Evolutionary conservation across 2,888 invertebrate genomes (phyloP).

Genomic region (Amphiduros pacificus): DNA sequence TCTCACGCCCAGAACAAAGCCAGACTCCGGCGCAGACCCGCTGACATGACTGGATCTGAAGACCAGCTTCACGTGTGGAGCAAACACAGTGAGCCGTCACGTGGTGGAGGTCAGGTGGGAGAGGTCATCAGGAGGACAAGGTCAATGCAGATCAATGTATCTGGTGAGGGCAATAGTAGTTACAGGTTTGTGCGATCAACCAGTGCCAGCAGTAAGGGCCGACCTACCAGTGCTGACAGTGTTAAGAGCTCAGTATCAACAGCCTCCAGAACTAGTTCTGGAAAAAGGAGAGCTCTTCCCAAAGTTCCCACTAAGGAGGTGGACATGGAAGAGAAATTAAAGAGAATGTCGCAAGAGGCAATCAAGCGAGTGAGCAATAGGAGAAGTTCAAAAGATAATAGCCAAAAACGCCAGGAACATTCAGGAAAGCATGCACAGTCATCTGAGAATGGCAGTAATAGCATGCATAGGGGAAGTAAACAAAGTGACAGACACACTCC

Average conservation of each 20-base stretch:
- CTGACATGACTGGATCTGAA: slow-evolving; percentile 8
- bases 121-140: background rate
- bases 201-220: no score
- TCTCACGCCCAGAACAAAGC: slow-evolving; percentile 3
- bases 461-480: no score
- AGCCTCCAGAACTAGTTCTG: background rate
- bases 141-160: background rate
- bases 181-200: no score
- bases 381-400: background rate
- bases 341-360: slow-evolving; percentile 7
- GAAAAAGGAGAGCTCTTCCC: slow-evolving; percentile 8
- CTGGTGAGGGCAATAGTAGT: no score
- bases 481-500: no score
- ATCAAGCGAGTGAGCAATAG: background rate
- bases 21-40: background rate
- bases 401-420: background rate
- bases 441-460: no score
- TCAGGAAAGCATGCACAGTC: no score
- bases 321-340: slow-evolving; percentile 11
- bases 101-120: no score
- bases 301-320: slow-evolving; percentile 6
- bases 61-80: slow-evolving; percentile 10
- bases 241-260: background rate
- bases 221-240: slow-evolving; percentile 10
- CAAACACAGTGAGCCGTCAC: background rate